These are phyloP conservation scores for Rhynchonycteris naso DNA, from an alignment of 2,797 vertebrate species.

Conservation along the genomic window DNA sequence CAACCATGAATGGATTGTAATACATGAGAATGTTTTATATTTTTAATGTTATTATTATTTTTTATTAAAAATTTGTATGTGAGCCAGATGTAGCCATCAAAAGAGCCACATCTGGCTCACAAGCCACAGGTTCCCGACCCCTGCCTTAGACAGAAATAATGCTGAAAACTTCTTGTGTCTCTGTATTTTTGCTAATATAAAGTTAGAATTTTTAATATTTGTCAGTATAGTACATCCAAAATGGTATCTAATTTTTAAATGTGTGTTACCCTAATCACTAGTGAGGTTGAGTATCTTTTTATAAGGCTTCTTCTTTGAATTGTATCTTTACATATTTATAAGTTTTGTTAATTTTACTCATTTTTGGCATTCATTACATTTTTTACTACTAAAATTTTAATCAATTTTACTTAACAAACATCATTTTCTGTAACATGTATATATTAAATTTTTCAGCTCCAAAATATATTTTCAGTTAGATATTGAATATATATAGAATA, in stretches of 20 bases:
- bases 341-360: not conserved
- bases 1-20: too few species aligned
- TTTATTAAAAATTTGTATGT: too few species aligned
- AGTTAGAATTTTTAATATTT: not conserved
- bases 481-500: not conserved
- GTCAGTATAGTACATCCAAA: not conserved
- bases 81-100: too few species aligned
- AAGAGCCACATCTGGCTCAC: too few species aligned
- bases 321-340: not conserved
- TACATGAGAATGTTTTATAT: too few species aligned
- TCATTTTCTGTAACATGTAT: not conserved
- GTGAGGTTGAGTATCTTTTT: not conserved
- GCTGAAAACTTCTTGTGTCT: not conserved
- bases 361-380: not conserved
- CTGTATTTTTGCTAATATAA: not conserved
- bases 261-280: not conserved
- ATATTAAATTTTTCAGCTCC: not conserved
- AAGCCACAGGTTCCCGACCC: too few species aligned
- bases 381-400: not conserved
- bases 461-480: not conserved
- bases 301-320: not conserved
- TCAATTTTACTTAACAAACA: not conserved
- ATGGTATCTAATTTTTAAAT: not conserved
- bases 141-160: not conserved
- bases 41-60: too few species aligned